phyloP scores from a whole-genome alignment of 2,797 vertebrate species.

The Thaleichthys pacificus region DNA sequence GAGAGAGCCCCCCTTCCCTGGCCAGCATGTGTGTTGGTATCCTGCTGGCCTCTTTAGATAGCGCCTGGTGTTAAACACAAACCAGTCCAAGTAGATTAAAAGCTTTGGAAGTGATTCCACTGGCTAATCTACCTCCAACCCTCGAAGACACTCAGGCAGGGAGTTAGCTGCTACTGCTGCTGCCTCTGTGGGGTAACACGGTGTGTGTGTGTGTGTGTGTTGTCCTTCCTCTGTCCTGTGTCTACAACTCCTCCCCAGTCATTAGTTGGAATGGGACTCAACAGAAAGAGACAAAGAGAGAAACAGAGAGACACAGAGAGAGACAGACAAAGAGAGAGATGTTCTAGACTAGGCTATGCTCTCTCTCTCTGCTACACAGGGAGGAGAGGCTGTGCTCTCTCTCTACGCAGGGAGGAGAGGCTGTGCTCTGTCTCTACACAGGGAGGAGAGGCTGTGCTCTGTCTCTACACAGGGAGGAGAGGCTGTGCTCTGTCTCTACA shows the following conservation, averaged over 20 bases:
- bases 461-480: too few species aligned
- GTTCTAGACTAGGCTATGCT: too few species aligned
- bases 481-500: too few species aligned
- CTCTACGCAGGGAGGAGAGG: not conserved
- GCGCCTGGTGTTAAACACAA: conserved; percentile 37
- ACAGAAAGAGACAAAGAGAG: not conserved
- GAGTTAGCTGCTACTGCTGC: too few species aligned
- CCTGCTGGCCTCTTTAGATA: conserved; percentile 37
- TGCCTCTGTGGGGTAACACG: too few species aligned
- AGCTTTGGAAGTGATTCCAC: conserved; percentile 28
- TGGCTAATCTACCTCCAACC: conserved; percentile 20
- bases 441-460: too few species aligned
- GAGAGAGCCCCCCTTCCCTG: conserved; percentile 33
- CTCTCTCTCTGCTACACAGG: too few species aligned
- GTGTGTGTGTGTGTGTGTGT: too few species aligned
- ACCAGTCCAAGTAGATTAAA: conserved; percentile 27
- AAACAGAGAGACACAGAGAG: not conserved
- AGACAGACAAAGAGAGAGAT: not conserved
- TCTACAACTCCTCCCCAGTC: conserved; percentile 11
- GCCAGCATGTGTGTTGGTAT: conserved; percentile 31
- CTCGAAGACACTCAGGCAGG: not conserved
- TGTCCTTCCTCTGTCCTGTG: conserved; percentile 1
- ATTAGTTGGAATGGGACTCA: not conserved
- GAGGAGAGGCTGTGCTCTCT: too few species aligned
- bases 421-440: too few species aligned